phyloP scores from a whole-genome alignment of 2,113 vertebrate genomes.

The Calyptomena viridis region DNA sequence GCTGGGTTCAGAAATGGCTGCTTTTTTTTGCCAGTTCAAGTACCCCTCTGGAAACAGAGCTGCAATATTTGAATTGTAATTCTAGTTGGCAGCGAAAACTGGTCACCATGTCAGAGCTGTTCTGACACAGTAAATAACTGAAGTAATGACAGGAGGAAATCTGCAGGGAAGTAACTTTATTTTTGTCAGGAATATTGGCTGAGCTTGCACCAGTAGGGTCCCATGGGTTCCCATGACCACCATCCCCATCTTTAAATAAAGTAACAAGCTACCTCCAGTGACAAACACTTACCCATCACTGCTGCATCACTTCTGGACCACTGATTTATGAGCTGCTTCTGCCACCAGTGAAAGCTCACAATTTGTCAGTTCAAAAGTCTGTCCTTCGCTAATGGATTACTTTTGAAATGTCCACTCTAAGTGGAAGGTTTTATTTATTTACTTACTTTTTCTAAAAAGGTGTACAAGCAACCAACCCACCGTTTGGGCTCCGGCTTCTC shows the following conservation, averaged over 20 bases:
- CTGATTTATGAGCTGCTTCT: neutral
- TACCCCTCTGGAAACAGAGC: constrained; percentile 30
- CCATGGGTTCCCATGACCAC: neutral
- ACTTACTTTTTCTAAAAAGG: neutral
- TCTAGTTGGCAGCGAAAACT: constrained; percentile 25
- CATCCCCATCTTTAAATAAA: neutral
- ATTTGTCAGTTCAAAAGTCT: neutral
- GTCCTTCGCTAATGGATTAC: neutral
- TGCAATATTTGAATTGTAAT: constrained; percentile 28
- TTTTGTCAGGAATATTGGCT: neutral
- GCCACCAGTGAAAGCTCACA: neutral
- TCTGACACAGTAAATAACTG: constrained; percentile 6
- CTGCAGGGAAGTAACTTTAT: neutral
- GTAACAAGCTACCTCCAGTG: neutral
- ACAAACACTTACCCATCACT: neutral
- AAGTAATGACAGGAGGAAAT: constrained; percentile 5
- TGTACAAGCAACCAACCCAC: neutral
- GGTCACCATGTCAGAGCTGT: constrained; percentile 22
- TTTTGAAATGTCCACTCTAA: neutral
- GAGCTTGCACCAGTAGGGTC: neutral
- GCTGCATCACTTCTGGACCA: neutral
- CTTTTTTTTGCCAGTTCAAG: constrained; percentile 25
- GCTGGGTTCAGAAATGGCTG: neutral
- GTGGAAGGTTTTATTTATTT: neutral
- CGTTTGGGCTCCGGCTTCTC: neutral